Evolutionary conservation across 2,888 invertebrate genomes (phyloP).

Genomic region (Plebejus anna): DNA sequence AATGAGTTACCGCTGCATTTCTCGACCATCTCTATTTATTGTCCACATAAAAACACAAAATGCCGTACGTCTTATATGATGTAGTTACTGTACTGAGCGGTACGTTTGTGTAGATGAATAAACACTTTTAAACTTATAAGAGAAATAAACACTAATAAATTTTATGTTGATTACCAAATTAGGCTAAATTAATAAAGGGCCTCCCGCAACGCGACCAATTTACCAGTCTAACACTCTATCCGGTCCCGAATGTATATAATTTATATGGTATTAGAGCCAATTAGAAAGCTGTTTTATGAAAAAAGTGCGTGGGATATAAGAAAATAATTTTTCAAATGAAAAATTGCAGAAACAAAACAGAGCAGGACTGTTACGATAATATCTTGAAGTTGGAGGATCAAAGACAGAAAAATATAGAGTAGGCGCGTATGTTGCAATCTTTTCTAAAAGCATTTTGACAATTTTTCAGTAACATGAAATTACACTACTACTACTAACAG

Average conservation of each 20-base stretch:
- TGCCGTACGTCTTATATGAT: background rate
- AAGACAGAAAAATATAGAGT: no score
- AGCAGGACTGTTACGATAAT: no score
- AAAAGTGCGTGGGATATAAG: no score
- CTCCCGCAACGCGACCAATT: background rate
- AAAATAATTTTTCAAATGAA: no score
- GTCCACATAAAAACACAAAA: constrained; percentile 19
- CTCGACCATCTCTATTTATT: constrained; percentile 15
- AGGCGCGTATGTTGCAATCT: no score
- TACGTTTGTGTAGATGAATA: background rate
- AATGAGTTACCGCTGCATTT: constrained; percentile 18
- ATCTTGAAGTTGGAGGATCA: no score
- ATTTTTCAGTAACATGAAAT: no score
- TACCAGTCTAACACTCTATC: background rate
- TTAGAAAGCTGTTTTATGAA: background rate
- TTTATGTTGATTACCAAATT: constrained; percentile 3
- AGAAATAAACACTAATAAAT: background rate
- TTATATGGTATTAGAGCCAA: background rate
- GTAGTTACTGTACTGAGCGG: background rate
- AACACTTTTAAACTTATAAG: background rate
- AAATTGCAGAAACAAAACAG: no score
- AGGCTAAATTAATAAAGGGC: background rate
- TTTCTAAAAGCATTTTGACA: no score
- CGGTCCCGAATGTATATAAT: background rate
- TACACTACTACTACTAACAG: no score